Base-by-base conservation (phyloP, 2,113 vertebrate species). In the Triplophysa siluroides region DNA sequence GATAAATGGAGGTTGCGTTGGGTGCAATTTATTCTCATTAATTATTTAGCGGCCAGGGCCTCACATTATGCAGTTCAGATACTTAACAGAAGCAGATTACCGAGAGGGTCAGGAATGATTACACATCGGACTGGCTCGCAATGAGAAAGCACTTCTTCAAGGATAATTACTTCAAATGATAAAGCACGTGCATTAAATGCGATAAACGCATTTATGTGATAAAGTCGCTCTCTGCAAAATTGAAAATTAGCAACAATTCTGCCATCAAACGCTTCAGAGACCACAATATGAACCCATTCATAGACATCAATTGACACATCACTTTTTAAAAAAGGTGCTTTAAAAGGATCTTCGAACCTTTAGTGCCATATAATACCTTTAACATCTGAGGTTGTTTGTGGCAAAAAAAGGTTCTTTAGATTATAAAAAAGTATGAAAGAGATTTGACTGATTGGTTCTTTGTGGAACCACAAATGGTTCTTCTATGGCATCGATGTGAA, bases 141-240 rank as follows among this genome's bases (percentile, higher is more conserved):
- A 91, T 88, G 84, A 90, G 92, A 90, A 94, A 88, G 90, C 94
- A 94, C 95, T 97, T 96, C 94, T 96, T 96, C 92, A 89, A 88
- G 92, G 92, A 92, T 95, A 96, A 97, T 97, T 96, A 96, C 94
- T 94, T 93, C 93, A 94, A 96, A 96, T 93, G 93, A 94, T 93
- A 91, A 93, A 92, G 90, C 91, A 93, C 95, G 90, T 86, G 87
- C 84, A 86, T 89, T 88, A 88, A 83, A 87, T 90, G 90, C 90
- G 92, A 90, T 88, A 87, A 89, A 92, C 4, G 14, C 43, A 45
- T 45, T 45, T 1, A 45, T 45, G 43, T 11, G 43, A 45, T 73
- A 90, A 89, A 90, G 88, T 76, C 18, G 62, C 88, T 90, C 91
- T 85, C 93, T 92, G 92, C 89, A 87, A 85, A 92, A 92, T 93